Base-by-base conservation (phyloP, 2,888 invertebrate genomes). In the Aspidiotus destructor region DNA sequence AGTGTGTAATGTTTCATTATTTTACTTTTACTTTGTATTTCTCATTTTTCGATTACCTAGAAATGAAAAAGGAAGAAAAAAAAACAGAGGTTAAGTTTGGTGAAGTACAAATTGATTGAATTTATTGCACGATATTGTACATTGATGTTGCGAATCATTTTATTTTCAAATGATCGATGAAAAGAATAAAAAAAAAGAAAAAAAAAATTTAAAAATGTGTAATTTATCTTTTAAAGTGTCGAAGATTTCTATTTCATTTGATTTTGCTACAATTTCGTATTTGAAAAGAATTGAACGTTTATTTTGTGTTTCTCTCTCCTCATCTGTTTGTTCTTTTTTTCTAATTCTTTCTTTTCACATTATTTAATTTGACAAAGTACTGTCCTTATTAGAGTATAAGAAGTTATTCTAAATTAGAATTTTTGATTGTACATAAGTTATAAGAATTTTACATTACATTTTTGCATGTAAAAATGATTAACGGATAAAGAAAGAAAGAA, bases 381-480 rank as follows among this genome's bases (percentile, higher is more conserved):
- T 64, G 16, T 17, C 28, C 28, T 28, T 28, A 15, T 58, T 64
- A 58, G 44, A 41, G 40, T 65, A 28, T 65, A 65, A 58, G 65
- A 17, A 65, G 58, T 58, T 65, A 65, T 65, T 65, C 57, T 65
- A 58, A 65, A 65, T 65, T 65, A 57, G 40, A 58, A 63, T 48
- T 62, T 62, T 62, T 62, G 48, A 62, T 62, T 62, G 62, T 62
- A 62, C 52, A 62, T 62, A 28, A 28, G 28, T 28, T 28, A 65
- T 64, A 57, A 65, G 58, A 65, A 58, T 65, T 64, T 55, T 41
- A 63, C 28, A 28, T 40, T 64, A 55, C 42, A 48, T 65, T 65
- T 58, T 65, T 65, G 58, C 58, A 58, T 65, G 65, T 65, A 65
- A 28, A 28, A n/a, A 65, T 65, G 65, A 64, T 64, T 65, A 65